Evolutionary conservation across 2,113 vertebrate genomes (phyloP).

Genomic region (Danionella cerebrum): DNA sequence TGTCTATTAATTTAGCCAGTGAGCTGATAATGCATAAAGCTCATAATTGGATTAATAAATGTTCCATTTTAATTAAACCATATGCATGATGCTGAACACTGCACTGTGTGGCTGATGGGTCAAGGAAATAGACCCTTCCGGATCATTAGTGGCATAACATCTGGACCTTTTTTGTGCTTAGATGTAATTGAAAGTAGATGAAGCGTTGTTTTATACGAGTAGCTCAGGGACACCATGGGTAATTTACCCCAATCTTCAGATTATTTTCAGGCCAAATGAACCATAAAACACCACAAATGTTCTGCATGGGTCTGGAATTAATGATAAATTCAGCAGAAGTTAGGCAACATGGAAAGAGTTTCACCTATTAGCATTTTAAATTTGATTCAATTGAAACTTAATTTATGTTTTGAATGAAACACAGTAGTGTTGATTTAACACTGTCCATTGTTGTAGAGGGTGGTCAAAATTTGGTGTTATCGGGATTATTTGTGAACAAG

Average conservation of each 20-base stretch:
- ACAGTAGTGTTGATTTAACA: too few species aligned
- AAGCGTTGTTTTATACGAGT: not conserved
- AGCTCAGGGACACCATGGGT: not conserved
- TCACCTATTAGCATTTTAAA: not conserved
- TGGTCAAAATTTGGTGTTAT: too few species aligned
- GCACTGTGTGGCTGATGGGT: not conserved
- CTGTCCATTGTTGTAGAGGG: too few species aligned
- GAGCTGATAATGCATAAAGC: not conserved
- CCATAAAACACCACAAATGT: not conserved
- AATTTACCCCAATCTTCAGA: constrained; percentile 10
- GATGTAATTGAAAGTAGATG: constrained; percentile 20
- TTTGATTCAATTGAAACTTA: too few species aligned
- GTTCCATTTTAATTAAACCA: too few species aligned
- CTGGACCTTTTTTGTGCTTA: not conserved
- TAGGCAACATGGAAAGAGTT: not conserved
- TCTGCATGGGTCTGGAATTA: constrained; percentile 1
- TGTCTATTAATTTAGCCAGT: not conserved
- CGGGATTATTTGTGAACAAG: not conserved
- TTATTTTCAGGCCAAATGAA: constrained; percentile 7
- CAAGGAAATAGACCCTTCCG: not conserved
- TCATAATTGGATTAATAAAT: too few species aligned
- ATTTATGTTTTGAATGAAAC: too few species aligned
- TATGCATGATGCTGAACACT: not conserved
- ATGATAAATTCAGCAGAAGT: not conserved
- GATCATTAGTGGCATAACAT: not conserved